Percentiles rank a stretch among this genome's conserved stretches.
Conservation (phyloP, 2,113 vertebrate species). For the Tor tambroides region DNA sequence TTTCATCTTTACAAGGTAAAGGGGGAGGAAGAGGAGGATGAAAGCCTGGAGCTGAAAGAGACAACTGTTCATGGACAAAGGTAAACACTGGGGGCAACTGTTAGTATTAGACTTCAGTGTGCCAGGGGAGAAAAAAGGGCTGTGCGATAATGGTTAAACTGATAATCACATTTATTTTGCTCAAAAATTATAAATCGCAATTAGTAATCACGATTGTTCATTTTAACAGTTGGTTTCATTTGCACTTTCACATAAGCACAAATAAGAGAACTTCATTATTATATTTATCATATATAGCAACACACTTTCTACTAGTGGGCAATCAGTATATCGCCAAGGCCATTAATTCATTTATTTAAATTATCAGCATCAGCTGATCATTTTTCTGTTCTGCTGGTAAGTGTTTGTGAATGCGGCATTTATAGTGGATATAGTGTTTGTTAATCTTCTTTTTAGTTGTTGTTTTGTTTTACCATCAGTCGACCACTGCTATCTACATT, state of each 20-base stretch:
- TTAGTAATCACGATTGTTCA: neutral
- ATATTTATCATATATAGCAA: neutral
- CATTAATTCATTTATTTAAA: neutral
- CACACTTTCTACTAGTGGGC: neutral
- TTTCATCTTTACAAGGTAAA: slow-evolving; percentile 79
- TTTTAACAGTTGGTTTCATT: neutral
- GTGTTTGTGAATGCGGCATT: neutral
- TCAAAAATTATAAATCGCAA: neutral
- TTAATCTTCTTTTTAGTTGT: neutral
- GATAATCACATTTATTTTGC: neutral
- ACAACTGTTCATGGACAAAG: slow-evolving; percentile 84
- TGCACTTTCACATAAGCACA: neutral
- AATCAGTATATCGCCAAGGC: neutral
- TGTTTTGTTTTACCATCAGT: neutral
- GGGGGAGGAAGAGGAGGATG: slow-evolving; percentile 92
- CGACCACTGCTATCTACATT: neutral
- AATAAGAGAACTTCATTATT: neutral
- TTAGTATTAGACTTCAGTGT: too few species aligned
- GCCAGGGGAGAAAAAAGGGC: too few species aligned
- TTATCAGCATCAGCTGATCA: neutral
- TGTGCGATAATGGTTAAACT: neutral
- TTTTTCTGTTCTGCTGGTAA: neutral
- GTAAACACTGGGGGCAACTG: slow-evolving; percentile 70
- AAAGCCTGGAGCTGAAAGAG: slow-evolving; percentile 84
- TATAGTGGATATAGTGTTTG: neutral